Conservation (phyloP, 2,113 vertebrate species). For the Thymallus thymallus region DNA sequence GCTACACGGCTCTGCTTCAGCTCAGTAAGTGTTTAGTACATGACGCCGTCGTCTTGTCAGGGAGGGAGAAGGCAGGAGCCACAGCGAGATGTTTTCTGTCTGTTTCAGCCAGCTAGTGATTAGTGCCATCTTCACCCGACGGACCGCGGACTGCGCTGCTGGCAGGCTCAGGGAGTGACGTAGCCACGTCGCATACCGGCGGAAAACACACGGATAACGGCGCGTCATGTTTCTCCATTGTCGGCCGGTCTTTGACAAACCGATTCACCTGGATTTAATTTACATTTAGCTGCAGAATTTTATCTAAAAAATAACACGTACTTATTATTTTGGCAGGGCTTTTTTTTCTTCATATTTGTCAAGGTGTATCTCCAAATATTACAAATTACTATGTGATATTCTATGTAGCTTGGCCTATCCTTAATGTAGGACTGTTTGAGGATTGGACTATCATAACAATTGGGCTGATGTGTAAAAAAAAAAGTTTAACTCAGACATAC, state of each 20-base stretch:
- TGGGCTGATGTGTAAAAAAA: too few species aligned
- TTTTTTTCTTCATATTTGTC: too few species aligned
- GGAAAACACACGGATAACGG: conserved; percentile 30
- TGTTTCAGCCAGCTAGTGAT: conserved; percentile 56
- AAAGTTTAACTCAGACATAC: too few species aligned
- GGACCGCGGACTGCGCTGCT: conserved; percentile 37
- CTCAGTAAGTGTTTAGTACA: not conserved
- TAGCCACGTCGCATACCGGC: conserved; percentile 50
- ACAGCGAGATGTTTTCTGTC: conserved; percentile 62
- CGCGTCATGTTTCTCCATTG: not conserved
- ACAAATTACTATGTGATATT: too few species aligned
- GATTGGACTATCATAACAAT: too few species aligned
- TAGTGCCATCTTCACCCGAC: conserved; percentile 61
- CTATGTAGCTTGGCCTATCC: too few species aligned
- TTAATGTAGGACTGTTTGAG: too few species aligned
- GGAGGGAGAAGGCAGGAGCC: conserved; percentile 47
- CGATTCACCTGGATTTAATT: not conserved
- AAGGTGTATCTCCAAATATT: too few species aligned
- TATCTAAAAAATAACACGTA: not conserved
- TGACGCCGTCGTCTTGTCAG: conserved; percentile 37
- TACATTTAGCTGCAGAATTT: not conserved
- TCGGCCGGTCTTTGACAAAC: not conserved
- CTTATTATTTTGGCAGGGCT: too few species aligned
- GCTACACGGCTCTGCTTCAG: not conserved
- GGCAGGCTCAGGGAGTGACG: conserved; percentile 62